Conservation (phyloP, 2,888 invertebrate species). For the Nemotelus pantherinus region DNA sequence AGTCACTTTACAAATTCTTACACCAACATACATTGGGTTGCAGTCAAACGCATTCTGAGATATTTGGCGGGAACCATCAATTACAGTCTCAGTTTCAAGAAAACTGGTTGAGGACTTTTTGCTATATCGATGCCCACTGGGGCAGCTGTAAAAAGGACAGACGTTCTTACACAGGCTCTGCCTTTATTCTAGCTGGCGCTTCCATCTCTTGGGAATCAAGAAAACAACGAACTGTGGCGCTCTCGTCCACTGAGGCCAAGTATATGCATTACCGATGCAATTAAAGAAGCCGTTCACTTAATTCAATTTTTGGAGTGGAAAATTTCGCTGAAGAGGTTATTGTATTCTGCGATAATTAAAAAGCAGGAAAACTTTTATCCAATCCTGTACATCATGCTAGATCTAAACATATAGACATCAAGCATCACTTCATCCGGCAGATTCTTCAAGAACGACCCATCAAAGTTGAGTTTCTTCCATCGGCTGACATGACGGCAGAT, state of each 20-base stretch:
- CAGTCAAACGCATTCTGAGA: slow-evolving; percentile 6
- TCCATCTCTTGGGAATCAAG: background rate
- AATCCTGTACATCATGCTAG: slow-evolving; percentile 44
- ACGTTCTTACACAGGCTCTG: slow-evolving; percentile 39
- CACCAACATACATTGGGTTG: background rate
- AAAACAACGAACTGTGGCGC: background rate
- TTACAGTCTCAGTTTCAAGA: background rate
- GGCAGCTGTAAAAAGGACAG: slow-evolving; percentile 44
- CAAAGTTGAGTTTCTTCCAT: slow-evolving; percentile 44
- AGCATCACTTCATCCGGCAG: slow-evolving; percentile 26
- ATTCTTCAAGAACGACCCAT: slow-evolving; percentile 45
- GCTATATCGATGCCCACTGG: slow-evolving; percentile 38
- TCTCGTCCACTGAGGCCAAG: background rate
- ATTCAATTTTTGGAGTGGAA: slow-evolving; percentile 10
- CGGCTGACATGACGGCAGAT: slow-evolving; percentile 49
- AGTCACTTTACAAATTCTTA: slow-evolving; percentile 5
- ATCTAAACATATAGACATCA: too few relatives aligned
- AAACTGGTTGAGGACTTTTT: background rate
- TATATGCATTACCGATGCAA: slow-evolving; percentile 12
- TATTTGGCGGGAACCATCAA: slow-evolving; percentile 1
- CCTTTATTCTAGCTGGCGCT: background rate
- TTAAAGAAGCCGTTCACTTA: slow-evolving; percentile 20
- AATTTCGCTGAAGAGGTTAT: slow-evolving; percentile 21
- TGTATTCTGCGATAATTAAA: background rate
- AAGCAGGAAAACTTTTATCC: slow-evolving; percentile 45